These are phyloP conservation scores for Carcina quercana DNA, from an alignment of 2,888 invertebrate species.

Conservation along the genomic window DNA sequence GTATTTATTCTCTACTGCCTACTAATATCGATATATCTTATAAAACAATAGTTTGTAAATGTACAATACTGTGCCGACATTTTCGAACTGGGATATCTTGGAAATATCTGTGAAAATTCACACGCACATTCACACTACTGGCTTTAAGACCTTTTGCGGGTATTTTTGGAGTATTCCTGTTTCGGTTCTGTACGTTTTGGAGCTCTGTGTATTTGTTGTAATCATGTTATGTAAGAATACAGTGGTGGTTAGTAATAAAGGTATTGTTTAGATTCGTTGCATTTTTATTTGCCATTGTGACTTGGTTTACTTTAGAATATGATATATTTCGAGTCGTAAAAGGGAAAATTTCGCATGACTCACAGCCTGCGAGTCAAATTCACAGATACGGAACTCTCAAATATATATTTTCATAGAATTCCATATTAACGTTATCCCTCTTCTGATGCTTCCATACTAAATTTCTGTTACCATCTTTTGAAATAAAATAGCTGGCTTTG, in stretches of 20 bases:
- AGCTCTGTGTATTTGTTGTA: constrained; percentile 14
- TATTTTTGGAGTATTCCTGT: constrained; percentile 26
- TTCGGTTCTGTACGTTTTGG: constrained; percentile 23
- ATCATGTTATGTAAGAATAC: constrained; percentile 33
- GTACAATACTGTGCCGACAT: constrained; percentile 39
- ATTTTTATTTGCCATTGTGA: constrained; percentile 23
- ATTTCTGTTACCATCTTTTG: too few species aligned
- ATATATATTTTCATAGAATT: too few species aligned
- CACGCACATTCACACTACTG: constrained; percentile 46
- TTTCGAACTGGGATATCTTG: constrained; percentile 27
- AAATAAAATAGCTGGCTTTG: too few species aligned
- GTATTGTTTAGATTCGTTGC: constrained; percentile 37
- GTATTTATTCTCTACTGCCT: constrained; percentile 25
- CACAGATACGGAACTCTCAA: too few species aligned
- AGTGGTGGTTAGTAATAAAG: constrained; percentile 63
- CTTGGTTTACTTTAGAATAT: too few species aligned
- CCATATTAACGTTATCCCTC: too few species aligned
- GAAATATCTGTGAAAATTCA: constrained; percentile 33
- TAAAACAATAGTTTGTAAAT: constrained; percentile 21
- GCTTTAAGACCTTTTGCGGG: constrained; percentile 48
- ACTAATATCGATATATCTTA: constrained; percentile 9
- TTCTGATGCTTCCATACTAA: too few species aligned
- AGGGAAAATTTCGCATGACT: too few species aligned
- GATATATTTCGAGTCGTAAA: too few species aligned
- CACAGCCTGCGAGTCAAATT: too few species aligned